A percentile compares a stretch with the other conserved stretches of the same genome.
Conservation (phyloP, 2,797 vertebrate genomes). For the Heliangelus exortis region DNA sequence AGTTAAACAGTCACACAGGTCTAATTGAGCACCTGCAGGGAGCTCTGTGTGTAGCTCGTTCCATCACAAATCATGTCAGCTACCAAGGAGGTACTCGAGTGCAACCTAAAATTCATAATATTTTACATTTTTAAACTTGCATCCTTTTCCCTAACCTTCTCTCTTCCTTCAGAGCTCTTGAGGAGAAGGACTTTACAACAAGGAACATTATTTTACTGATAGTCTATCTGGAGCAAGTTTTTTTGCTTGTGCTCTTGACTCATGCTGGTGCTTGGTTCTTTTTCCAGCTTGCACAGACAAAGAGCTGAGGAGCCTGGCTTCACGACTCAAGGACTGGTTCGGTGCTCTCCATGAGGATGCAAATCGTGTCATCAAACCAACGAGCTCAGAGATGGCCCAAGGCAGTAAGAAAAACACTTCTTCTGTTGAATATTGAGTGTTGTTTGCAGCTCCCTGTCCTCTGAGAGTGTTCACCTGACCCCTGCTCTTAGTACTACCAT, state of each 20-base stretch:
- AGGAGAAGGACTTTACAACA: neutral
- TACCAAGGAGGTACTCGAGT: neutral
- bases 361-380: constrained; percentile 80
- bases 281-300: constrained; percentile 84
- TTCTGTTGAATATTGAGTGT: rapidly evolving
- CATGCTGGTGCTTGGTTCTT: constrained; percentile 17
- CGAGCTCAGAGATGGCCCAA: constrained; percentile 76
- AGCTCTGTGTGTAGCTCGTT: neutral
- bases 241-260: neutral
- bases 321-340: constrained; percentile 96
- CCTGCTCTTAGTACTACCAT: neutral
- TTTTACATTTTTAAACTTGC: neutral
- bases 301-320: constrained; percentile 87
- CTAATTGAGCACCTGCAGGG: neutral
- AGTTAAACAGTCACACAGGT: neutral
- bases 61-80: neutral
- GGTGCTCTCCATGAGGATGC: constrained; percentile 92
- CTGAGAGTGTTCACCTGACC: neutral
- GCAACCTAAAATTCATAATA: neutral
- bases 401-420: constrained; percentile 76
- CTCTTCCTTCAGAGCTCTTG: neutral
- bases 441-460: neutral
- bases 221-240: neutral
- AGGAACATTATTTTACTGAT: neutral
- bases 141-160: neutral